Conservation (phyloP, 2,797 vertebrate genomes). For the Eutrigla gurnardus region DNA sequence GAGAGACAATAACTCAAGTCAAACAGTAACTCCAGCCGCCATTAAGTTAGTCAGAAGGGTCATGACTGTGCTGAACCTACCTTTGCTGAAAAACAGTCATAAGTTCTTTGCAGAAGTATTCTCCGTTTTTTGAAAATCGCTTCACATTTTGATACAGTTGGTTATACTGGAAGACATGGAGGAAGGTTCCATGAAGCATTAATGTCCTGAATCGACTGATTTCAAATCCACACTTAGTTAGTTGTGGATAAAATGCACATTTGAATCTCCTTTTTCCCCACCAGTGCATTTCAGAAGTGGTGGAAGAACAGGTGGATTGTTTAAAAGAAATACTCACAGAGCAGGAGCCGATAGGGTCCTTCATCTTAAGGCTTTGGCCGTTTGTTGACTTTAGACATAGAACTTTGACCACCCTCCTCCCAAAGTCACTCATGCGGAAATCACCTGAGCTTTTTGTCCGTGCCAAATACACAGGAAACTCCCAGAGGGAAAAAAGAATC, state of each 20-base stretch:
- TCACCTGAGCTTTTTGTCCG: conserved; percentile 68
- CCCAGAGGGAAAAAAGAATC: conserved; percentile 34
- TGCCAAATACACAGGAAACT: conserved; percentile 49
- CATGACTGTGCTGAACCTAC: conserved; percentile 61
- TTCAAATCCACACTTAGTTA: neutral
- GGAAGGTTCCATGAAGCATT: neutral
- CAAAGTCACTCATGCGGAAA: conserved; percentile 80
- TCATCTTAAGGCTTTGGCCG: conserved; percentile 84
- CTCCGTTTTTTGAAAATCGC: conserved; percentile 89
- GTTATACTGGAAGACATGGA: conserved; percentile 85
- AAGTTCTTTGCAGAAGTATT: conserved; percentile 91
- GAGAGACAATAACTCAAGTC: conserved; percentile 25
- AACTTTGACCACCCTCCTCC: conserved; percentile 76
- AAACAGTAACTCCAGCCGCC: conserved; percentile 60
- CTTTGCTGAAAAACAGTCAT: conserved; percentile 90
- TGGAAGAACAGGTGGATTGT: conserved; percentile 7
- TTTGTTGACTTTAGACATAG: conserved; percentile 82
- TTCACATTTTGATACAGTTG: conserved; percentile 91
- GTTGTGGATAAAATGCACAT: neutral
- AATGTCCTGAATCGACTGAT: neutral
- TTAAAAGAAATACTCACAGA: conserved; percentile 84
- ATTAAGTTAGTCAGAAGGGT: conserved; percentile 16
- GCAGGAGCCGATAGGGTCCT: conserved; percentile 86
- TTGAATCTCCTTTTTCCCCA: neutral
- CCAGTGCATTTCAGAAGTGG: conserved; percentile 5